Evolutionary conservation across 2,888 invertebrate genomes (phyloP), one percentile per base, ranked within the genome.

Genomic region (Andrena minutula): DNA sequence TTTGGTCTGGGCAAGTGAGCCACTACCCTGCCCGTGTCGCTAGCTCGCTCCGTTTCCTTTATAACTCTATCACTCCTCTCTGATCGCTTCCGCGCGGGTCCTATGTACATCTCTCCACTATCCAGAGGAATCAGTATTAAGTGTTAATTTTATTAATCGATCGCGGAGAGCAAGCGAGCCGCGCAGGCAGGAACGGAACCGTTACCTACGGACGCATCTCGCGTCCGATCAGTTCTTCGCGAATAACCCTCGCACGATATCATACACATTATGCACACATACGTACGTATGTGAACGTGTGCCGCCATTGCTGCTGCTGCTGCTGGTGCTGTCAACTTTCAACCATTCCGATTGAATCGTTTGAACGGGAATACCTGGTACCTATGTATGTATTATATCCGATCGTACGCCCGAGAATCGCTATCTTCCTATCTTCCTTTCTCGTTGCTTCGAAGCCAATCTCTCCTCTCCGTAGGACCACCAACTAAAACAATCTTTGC

Each of bases 1-100:
- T 98, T 98, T 94, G 98, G 98, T 88, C 96, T 98, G 90, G 97
- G 97, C 92, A 94, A 94, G 92, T 94, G 94, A 94, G 82, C 82
- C 72, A 77, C 78, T 49, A 80, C 23, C 70, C 61, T 64, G 56
- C 26, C 47, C 76, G 73, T 60, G 71, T 82, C 74, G 85, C 80
- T 65, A 56, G 61, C 51, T 73, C 70, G 61, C 51, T 73, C 70
- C 56, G 66, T 63, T 72, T 75, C 75, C 66, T 58, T 51, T 82
- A 41, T 4, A 16, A 41, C 16, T 41, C 41, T 41, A 41, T 71
- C 64, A 32, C 23, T 64, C 47, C n/a, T 60, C 20, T 75, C 60
- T 51, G 47, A 32, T 32, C 56, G 65, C 41, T 69, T 53, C 64
- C 28, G 58, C 58, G 35, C 47, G 65, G 61, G 56, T 66, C 26